Evolutionary conservation across 1,140 invertebrate species (phyloP).

Genomic region (Conopomorpha cramerella): DNA sequence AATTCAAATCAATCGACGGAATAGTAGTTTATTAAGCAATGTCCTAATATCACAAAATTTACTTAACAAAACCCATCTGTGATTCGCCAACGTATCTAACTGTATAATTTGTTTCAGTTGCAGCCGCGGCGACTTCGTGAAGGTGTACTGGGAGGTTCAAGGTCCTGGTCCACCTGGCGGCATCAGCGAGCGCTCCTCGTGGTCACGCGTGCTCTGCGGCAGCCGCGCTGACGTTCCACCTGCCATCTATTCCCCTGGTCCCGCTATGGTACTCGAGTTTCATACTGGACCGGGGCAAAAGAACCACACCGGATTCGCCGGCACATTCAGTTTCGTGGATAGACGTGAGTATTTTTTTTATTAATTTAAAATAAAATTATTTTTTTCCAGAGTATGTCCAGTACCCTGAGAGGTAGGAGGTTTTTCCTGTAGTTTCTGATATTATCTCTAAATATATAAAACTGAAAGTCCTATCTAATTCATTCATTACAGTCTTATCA

Average conservation of each 20-base stretch:
- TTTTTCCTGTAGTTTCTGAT: too few species aligned
- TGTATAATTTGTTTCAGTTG: slow-evolving; percentile 73
- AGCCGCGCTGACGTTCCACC: slow-evolving; percentile 72
- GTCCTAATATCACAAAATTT: too few species aligned
- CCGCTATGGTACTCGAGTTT: slow-evolving; percentile 81
- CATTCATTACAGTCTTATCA: too few species aligned
- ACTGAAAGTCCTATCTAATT: too few species aligned
- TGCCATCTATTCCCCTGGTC: slow-evolving; percentile 79
- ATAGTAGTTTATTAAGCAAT: too few species aligned
- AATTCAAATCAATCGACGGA: too few species aligned
- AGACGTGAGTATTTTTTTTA: slow-evolving; percentile 68
- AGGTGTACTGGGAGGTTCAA: slow-evolving; percentile 69
- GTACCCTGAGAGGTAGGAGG: background rate
- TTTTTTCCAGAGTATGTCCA: too few species aligned
- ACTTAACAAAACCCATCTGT: too few species aligned
- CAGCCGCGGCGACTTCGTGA: slow-evolving; percentile 75
- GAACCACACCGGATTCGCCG: slow-evolving; percentile 77
- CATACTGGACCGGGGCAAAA: slow-evolving; percentile 64
- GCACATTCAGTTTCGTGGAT: slow-evolving; percentile 81
- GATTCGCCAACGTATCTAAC: too few species aligned
- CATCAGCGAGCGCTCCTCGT: slow-evolving; percentile 79
- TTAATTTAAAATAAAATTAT: slow-evolving; percentile 9
- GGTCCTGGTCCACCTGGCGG: slow-evolving; percentile 64
- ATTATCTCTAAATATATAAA: too few species aligned
- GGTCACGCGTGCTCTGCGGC: slow-evolving; percentile 78